phyloP scores from a whole-genome alignment of 1,140 invertebrate species.

The Lethocerus indicus region DNA sequence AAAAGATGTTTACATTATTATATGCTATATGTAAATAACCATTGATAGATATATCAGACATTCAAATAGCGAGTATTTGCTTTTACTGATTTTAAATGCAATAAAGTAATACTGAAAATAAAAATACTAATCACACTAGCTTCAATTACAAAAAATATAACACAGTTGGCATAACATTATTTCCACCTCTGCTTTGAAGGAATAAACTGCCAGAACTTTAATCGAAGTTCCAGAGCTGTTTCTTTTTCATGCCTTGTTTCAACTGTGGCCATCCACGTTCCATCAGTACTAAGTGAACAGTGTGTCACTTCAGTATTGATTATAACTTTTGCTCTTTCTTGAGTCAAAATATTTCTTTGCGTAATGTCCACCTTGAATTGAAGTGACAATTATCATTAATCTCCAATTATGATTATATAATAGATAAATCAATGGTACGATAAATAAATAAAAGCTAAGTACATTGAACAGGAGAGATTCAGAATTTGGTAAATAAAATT shows the following conservation, averaged over 20 bases:
- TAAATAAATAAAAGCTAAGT: conserved; percentile 8
- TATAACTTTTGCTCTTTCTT: conserved; percentile 36
- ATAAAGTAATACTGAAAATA: too few relatives aligned
- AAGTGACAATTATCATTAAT: too few relatives aligned
- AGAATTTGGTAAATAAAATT: conserved; percentile 54
- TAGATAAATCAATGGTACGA: neutral
- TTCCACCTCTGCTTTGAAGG: too few relatives aligned
- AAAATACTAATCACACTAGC: too few relatives aligned
- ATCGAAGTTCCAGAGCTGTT: conserved; percentile 39
- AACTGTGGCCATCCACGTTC: conserved; percentile 61
- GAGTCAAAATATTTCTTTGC: conserved; percentile 48
- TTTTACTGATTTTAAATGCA: too few relatives aligned
- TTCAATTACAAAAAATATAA: too few relatives aligned
- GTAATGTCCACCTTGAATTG: conserved; percentile 53
- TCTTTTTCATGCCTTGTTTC: conserved; percentile 43
- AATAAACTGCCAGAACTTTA: conserved; percentile 68
- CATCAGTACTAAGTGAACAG: conserved; percentile 43
- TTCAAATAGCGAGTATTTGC: too few relatives aligned
- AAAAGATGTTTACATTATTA: too few relatives aligned
- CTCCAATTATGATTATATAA: neutral
- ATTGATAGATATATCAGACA: too few relatives aligned
- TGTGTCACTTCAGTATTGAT: conserved; percentile 50
- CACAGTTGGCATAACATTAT: too few relatives aligned
- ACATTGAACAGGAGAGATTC: conserved; percentile 58
- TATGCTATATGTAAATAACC: too few relatives aligned